Percentiles rank a stretch among this genome's conserved stretches.
Evolutionary conservation across 2,113 vertebrate genomes (phyloP).

Genomic region (Rhea americana): DNA sequence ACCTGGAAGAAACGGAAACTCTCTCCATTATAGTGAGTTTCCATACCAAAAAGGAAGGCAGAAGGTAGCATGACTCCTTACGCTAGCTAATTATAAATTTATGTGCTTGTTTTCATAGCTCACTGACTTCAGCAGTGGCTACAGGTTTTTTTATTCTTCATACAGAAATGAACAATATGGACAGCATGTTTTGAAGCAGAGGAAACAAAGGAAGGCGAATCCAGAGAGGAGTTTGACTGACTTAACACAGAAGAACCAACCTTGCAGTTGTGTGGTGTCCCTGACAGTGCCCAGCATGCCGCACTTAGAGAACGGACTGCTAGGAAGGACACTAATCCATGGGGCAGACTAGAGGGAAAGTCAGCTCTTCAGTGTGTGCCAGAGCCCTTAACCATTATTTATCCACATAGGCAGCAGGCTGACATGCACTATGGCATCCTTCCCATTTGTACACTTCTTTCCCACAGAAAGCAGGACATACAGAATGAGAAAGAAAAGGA

Average conservation of each 20-base stretch:
- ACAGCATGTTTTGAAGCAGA: not conserved
- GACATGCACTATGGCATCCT: rapidly evolving
- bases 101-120: not conserved
- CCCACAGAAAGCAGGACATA: not conserved
- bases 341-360: not conserved
- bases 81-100: not conserved
- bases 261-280: not conserved
- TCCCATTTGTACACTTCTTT: not conserved
- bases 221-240: not conserved
- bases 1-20: not conserved
- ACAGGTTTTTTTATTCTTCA: not conserved
- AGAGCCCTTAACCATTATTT: not conserved
- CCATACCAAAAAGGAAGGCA: not conserved
- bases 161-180: not conserved
- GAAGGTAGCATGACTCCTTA: not conserved
- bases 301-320: not conserved
- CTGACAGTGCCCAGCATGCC: not conserved
- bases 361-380: not conserved
- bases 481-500: not conserved
- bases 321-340: not conserved
- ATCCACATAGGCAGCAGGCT: not conserved
- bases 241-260: not conserved
- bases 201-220: not conserved
- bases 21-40: not conserved
- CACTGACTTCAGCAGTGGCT: not conserved